Conservation (phyloP, 2,113 vertebrate genomes). For the Dasypus novemcinctus region DNA sequence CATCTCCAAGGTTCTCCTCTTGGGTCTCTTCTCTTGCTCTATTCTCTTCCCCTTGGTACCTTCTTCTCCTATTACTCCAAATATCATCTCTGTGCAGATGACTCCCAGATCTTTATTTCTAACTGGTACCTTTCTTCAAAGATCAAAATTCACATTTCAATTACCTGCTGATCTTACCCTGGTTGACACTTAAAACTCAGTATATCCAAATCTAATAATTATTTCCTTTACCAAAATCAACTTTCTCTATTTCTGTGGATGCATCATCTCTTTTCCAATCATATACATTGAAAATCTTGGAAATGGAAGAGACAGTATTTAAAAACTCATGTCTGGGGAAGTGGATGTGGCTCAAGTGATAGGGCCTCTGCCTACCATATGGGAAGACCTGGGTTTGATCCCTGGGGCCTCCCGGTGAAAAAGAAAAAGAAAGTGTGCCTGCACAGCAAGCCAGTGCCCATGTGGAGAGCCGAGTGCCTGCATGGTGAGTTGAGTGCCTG, state of each 20-base stretch:
- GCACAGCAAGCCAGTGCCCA: too few species aligned
- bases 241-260: background rate
- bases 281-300: background rate
- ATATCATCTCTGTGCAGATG: background rate
- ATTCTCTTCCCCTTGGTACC: background rate
- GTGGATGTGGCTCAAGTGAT: too few species aligned
- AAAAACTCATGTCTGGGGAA: background rate
- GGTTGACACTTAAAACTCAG: conserved; percentile 1
- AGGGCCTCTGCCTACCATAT: too few species aligned
- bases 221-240: conserved; percentile 1
- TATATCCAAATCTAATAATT: conserved; percentile 10
- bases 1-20: background rate
- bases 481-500: too few species aligned
- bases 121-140: background rate
- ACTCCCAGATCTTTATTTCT: background rate
- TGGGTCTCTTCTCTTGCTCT: background rate
- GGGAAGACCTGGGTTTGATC: too few species aligned
- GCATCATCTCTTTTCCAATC: background rate
- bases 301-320: background rate
- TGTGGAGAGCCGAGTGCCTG: too few species aligned
- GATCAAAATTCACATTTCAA: background rate
- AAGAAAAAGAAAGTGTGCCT: too few species aligned
- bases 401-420: too few species aligned
- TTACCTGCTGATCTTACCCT: background rate
- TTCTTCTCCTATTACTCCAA: background rate